Percentiles rank a stretch among this genome's conserved stretches.
Evolutionary conservation across 2,113 vertebrate genomes (phyloP).

Genomic region (Scolopax mira): DNA sequence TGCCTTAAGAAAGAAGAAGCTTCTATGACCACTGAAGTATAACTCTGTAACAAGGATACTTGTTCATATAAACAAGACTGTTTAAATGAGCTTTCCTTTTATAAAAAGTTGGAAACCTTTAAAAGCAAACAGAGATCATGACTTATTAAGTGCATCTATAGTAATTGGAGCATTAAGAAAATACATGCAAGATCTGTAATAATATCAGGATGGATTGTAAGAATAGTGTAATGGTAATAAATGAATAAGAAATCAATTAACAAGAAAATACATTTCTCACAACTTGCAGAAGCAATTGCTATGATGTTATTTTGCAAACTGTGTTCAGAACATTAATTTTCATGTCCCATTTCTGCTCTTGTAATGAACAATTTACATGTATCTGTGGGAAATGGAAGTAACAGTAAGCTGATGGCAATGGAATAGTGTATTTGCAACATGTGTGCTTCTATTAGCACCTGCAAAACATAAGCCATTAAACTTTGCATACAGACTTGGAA

Average conservation of each 20-base stretch:
- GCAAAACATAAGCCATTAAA: neutral
- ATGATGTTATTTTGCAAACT: neutral
- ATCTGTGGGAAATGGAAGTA: neutral
- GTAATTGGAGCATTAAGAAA: neutral
- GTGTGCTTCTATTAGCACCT: neutral
- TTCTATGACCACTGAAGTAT: neutral
- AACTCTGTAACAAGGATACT: neutral
- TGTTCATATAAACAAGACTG: too few relatives aligned
- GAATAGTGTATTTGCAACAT: neutral
- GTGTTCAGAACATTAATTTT: neutral
- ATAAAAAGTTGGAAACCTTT: neutral
- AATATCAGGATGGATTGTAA: neutral
- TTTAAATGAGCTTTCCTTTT: neutral
- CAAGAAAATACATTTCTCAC: neutral
- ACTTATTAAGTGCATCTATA: neutral
- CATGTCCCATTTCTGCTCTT: neutral
- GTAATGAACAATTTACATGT: neutral
- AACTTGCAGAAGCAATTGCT: neutral
- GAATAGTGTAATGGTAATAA: neutral
- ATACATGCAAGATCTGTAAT: neutral
- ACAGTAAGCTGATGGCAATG: neutral
- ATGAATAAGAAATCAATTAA: neutral
- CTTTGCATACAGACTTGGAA: neutral
- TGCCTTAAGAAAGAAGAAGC: neutral
- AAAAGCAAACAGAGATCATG: neutral